Conservation (phyloP, 2,888 invertebrate species). For the Eurytoma adleriae region DNA sequence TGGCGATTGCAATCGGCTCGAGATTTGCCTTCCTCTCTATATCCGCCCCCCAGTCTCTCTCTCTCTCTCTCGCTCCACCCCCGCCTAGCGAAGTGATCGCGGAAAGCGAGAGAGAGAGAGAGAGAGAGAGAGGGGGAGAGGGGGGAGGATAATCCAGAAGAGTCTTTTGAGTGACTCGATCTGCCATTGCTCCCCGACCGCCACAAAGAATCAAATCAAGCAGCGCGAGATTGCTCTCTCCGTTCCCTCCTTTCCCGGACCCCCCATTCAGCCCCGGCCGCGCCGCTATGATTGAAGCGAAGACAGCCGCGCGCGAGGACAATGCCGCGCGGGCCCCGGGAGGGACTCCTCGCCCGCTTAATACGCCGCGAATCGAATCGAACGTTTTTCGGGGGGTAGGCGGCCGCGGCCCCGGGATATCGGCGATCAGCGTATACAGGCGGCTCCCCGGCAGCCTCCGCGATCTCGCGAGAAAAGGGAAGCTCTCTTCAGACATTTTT, state of each 20-base stretch:
- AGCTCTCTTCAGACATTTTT: too few relatives aligned
- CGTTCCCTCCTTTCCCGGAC: slow-evolving; percentile 39
- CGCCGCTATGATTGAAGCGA: neutral
- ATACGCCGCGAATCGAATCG: neutral
- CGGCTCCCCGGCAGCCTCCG: too few relatives aligned
- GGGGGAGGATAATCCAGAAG: slow-evolving; percentile 67
- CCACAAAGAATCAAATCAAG: slow-evolving; percentile 69
- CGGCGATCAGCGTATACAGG: too few relatives aligned
- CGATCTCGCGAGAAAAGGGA: too few relatives aligned
- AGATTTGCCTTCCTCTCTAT: slow-evolving; percentile 20
- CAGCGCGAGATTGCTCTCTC: slow-evolving; percentile 62
- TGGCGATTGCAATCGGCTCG: slow-evolving; percentile 44
- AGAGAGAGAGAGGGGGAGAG: slow-evolving; percentile 30
- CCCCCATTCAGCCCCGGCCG: slow-evolving; percentile 4
- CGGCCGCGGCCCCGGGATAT: too few relatives aligned
- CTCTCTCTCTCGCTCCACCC: neutral
- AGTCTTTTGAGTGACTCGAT: slow-evolving; percentile 69
- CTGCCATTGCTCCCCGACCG: slow-evolving; percentile 69
- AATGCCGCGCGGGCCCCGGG: neutral
- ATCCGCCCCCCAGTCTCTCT: neutral
- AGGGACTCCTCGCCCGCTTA: neutral
- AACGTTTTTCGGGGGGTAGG: slow-evolving; percentile 7
- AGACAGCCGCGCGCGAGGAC: neutral
- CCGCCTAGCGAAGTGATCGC: neutral
- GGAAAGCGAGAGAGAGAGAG: slow-evolving; percentile 32